Evolutionary conservation across 2,113 vertebrate species (phyloP).

Genomic region (Shinisaurus crocodilurus): DNA sequence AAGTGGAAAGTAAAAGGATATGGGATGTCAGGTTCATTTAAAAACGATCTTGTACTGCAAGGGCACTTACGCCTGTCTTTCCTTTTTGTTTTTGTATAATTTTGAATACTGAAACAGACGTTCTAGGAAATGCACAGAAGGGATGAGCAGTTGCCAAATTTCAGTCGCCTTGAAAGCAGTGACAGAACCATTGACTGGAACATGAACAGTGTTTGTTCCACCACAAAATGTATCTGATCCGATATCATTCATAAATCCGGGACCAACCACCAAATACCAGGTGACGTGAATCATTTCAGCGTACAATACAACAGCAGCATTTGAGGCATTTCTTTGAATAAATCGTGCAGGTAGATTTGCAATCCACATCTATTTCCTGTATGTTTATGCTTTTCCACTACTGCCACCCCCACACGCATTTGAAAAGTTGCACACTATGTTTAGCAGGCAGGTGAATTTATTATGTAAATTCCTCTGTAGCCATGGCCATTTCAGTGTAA

Average conservation of each 20-base stretch:
- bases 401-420: background rate
- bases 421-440: background rate
- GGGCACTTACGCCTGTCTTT: constrained; percentile 17
- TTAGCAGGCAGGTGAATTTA: constrained; percentile 46
- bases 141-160: background rate
- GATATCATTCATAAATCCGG: constrained; percentile 14
- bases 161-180: background rate
- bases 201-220: background rate
- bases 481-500: constrained; percentile 57
- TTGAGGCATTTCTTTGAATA: background rate
- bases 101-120: constrained; percentile 2
- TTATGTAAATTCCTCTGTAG: constrained; percentile 58
- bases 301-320: background rate
- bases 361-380: constrained; percentile 49
- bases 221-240: constrained; percentile 14
- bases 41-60: constrained; percentile 38
- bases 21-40: constrained; percentile 57
- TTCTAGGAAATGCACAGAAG: background rate
- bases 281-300: background rate
- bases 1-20: constrained; percentile 58
- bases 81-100: background rate
- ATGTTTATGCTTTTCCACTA: constrained; percentile 13
- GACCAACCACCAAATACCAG: background rate
- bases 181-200: background rate
- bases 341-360: constrained; percentile 37